Conservation (phyloP, 2,888 invertebrate genomes). For the Falcaria lacertinaria region DNA sequence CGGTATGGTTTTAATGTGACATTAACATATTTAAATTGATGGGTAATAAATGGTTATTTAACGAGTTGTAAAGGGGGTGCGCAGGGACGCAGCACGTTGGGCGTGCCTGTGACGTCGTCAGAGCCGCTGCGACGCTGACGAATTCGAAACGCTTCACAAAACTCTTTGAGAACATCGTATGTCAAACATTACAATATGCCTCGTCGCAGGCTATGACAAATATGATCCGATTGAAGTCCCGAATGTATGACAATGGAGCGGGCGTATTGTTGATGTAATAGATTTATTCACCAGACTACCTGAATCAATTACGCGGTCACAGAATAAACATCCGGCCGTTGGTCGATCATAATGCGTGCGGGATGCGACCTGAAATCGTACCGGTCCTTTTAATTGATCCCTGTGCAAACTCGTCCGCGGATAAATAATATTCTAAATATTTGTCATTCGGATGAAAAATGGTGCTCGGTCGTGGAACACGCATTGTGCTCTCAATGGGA, state of each 20-base stretch:
- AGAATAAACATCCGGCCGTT: slow-evolving; percentile 68
- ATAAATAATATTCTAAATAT: slow-evolving; percentile 78
- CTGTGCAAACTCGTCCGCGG: slow-evolving; percentile 56
- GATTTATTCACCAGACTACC: slow-evolving; percentile 70
- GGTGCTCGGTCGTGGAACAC: slow-evolving; percentile 52
- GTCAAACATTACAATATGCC: slow-evolving; percentile 33
- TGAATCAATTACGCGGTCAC: slow-evolving; percentile 66
- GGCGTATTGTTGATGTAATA: slow-evolving; percentile 59
- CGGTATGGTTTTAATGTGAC: slow-evolving; percentile 22
- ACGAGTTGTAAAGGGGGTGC: slow-evolving; percentile 59
- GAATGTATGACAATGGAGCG: slow-evolving; percentile 50
- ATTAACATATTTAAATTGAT: slow-evolving; percentile 47
- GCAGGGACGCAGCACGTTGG: slow-evolving; percentile 39
- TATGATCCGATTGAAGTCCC: slow-evolving; percentile 49
- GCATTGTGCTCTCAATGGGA: slow-evolving; percentile 69
- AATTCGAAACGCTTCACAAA: slow-evolving; percentile 48
- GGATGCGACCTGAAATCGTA: slow-evolving; percentile 44
- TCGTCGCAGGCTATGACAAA: slow-evolving; percentile 35
- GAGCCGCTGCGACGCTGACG: slow-evolving; percentile 28
- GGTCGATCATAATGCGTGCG: slow-evolving; percentile 56
- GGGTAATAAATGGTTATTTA: slow-evolving; percentile 68
- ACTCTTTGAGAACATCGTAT: slow-evolving; percentile 35
- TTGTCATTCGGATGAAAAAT: slow-evolving; percentile 76
- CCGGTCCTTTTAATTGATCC: slow-evolving; percentile 57
- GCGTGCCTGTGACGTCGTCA: slow-evolving; percentile 60